Evolutionary conservation across 2,113 vertebrate genomes (phyloP), one percentile per base, ranked within the genome.

Genomic region (Antechinus flavipes): DNA sequence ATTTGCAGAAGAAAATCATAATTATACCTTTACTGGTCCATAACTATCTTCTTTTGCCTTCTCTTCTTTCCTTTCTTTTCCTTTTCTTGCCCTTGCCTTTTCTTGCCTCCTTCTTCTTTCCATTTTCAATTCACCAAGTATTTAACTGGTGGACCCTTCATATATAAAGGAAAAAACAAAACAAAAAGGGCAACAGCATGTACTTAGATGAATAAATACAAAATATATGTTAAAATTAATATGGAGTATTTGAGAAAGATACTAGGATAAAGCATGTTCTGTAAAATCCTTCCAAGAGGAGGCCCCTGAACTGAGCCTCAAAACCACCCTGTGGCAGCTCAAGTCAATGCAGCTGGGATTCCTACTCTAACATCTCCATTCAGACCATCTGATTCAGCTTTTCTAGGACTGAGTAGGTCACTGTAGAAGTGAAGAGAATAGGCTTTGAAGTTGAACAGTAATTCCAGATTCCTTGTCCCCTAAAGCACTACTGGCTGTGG

Each of bases 401-500:
- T 89, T 93, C 68, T 27, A 25, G 1, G 68, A 68, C 95, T 24
- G 89, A 58, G 30, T 56, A 26, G 8, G 68, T 35, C 50, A 46
- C 26, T 96, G 46, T 54, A 93, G 92, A 84, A 53, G 58, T 22
- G 11, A 47, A 22, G 26, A 95, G 46, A 93, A 55, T 49, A 3
- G 90, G n/a, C 24, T 27, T 89, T 19, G 26, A n/a, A 93, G 50
- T 93, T 27, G 47, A 53, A 89, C 92, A 76, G 47, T 16, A 47
- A 47, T 91, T 55, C 46, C 90, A 92, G 22, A 95, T 68, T 94
- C 91, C 19, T 95, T 53, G 52, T 16, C 58, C 89, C 54, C n/a
- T 90, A n/a, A 98, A 96, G 93, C 89, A 95, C 94, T 96, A 96
- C 93, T 97, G 97, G 94, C 95, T 93, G 42, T 95, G 97, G 96